Evolutionary conservation across 2,113 vertebrate species (phyloP).

Genomic region (Balaenoptera acutorostrata): DNA sequence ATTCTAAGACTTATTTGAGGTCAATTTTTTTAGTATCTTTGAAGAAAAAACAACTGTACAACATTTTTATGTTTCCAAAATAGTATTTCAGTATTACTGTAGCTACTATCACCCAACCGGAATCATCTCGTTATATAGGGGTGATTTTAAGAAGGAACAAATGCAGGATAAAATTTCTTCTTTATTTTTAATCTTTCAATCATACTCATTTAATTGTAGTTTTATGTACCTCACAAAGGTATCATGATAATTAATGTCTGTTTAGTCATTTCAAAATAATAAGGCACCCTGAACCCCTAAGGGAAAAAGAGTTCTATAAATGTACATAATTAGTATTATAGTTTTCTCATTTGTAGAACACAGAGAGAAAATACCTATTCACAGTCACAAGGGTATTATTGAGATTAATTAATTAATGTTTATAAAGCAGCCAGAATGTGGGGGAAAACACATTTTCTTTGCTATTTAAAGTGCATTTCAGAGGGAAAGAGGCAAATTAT

Average conservation of each 20-base stretch:
- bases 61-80: background rate
- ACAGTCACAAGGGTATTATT: slow-evolving; percentile 1
- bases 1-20: background rate
- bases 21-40: background rate
- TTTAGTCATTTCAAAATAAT: slow-evolving; percentile 30
- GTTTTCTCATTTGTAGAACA: slow-evolving; percentile 37
- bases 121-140: background rate
- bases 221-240: background rate
- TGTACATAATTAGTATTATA: slow-evolving; percentile 21
- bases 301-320: slow-evolving; percentile 14
- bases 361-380: slow-evolving; percentile 36
- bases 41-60: background rate
- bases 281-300: background rate
- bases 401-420: slow-evolving; percentile 56
- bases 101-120: background rate
- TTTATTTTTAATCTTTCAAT: slow-evolving; percentile 18
- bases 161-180: background rate
- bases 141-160: background rate
- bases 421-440: background rate
- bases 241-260: background rate
- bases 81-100: background rate
- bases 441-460: background rate
- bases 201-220: background rate
- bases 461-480: slow-evolving; percentile 17
- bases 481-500: slow-evolving; percentile 15